Base-by-base conservation (phyloP, 2,888 invertebrate genomes). In the Craniophora ligustri region DNA sequence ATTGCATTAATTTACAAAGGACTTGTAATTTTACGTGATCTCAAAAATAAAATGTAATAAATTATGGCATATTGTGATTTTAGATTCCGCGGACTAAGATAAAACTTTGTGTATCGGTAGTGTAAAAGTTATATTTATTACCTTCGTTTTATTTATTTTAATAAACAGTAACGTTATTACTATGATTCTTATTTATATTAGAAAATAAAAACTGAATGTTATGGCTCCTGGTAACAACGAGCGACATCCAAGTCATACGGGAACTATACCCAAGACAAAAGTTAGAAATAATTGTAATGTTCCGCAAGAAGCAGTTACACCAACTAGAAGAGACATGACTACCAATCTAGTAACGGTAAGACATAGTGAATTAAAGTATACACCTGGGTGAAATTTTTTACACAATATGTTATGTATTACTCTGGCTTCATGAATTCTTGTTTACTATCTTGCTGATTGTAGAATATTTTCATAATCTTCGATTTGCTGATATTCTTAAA, bases 221-320 rank as follows among this genome's bases (percentile, higher is more conserved):
- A 92, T 93, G 93, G 92, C 93, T 84, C 93, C 93, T 84, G 92
- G 92, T 72, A 92, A 91, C 82, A 92, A 92, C 82, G 92, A 92
- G 75, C 84, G 93, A 58, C 91, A 92, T 78, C 86, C 92, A 76
- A 85, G 87, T 77, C 92, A 92, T 76, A 95, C 95, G 75, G 96
- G 96, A 72, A 95, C 96, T 31, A 95, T 96, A 76, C 96, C 96
- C 68, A 96, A 96, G 90, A 93, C 94, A 46, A 95, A 95, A 88
- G 91, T 93, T 51, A 89, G 94, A 68, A 94, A 94, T 79, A 94
- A 94, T 82, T 95, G 94, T 86, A 92, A 93, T 88, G 93, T 94
- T 16, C 94, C 94, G 11, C 94, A 94, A 78, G 95, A 95, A 86
- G 94, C 95, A 74, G 95, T 95, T 72, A 94, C 94, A 59, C 95